These are phyloP conservation scores for Eupithecia vulgata DNA, from an alignment of 2,888 invertebrate species.

Conservation along the genomic window DNA sequence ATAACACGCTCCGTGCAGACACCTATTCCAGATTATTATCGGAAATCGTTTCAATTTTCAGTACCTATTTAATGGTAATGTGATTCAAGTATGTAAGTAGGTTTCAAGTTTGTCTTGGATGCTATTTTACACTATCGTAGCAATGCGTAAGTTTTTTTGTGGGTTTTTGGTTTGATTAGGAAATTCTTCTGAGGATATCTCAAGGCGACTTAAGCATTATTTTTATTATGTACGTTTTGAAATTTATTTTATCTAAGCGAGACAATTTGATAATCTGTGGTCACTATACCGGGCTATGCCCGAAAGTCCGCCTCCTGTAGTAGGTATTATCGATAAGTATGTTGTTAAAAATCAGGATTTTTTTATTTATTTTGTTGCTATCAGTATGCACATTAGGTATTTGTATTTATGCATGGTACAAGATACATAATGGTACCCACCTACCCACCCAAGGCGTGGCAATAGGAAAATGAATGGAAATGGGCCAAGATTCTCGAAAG, in stretches of 20 bases:
- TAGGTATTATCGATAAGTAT: background rate
- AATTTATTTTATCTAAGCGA: too few species aligned
- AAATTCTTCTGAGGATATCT: background rate
- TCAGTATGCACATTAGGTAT: background rate
- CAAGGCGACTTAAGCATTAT: background rate
- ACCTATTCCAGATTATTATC: background rate
- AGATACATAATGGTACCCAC: background rate
- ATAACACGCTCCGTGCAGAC: slow-evolving; percentile 44
- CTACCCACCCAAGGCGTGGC: background rate
- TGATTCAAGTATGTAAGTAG: too few species aligned
- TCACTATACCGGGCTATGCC: too few species aligned
- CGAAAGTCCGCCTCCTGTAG: too few species aligned
- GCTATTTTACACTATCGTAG: background rate
- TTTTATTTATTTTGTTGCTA: background rate
- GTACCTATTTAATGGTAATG: background rate
- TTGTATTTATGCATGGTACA: background rate
- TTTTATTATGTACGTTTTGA: too few species aligned
- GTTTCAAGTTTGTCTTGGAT: background rate
- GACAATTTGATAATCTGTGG: background rate
- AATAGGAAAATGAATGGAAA: too few species aligned
- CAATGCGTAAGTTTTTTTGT: background rate
- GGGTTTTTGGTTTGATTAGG: background rate
- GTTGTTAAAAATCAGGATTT: too few species aligned
- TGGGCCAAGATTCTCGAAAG: too few species aligned
- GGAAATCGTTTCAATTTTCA: background rate